A percentile compares a stretch with the other conserved stretches of the same genome.
Conservation (phyloP, 1,140 invertebrate species). For the Drosophila willistoni region DNA sequence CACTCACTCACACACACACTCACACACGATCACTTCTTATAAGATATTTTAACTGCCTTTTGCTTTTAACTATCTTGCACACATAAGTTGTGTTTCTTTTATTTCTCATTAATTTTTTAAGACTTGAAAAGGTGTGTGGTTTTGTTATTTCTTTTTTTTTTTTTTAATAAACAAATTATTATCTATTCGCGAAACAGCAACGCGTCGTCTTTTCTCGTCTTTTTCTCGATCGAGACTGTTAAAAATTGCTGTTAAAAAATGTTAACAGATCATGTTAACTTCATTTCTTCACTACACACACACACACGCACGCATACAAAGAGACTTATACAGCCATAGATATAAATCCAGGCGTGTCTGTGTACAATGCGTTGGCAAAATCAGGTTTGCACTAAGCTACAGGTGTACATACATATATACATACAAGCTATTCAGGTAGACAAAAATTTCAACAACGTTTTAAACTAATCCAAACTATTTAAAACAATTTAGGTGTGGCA, state of each 20-base stretch:
- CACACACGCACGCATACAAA: too few species aligned
- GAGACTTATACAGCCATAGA: too few species aligned
- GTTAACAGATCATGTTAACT: conserved; percentile 2
- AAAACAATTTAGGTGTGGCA: too few species aligned
- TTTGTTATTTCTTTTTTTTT: background rate
- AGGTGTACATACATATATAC: conserved; percentile 13
- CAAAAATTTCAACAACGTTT: conserved; percentile 10
- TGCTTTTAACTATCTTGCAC: background rate
- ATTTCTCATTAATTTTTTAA: background rate
- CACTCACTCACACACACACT: background rate
- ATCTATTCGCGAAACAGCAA: background rate
- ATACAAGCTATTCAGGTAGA: background rate
- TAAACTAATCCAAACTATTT: background rate
- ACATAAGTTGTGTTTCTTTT: background rate
- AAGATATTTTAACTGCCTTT: conserved; percentile 3
- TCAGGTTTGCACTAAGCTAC: conserved; percentile 15
- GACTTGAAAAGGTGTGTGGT: background rate
- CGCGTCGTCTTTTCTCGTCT: conserved; percentile 8
- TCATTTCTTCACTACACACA: too few species aligned
- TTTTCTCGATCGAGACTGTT: conserved; percentile 2
- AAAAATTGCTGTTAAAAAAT: background rate
- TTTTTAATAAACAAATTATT: conserved; percentile 3
- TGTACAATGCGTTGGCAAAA: conserved; percentile 13
- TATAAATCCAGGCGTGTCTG: background rate
- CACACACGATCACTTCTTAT: background rate